These are phyloP conservation scores for Barbus barbus DNA, from an alignment of 2,113 vertebrate species.

Conservation along the genomic window DNA sequence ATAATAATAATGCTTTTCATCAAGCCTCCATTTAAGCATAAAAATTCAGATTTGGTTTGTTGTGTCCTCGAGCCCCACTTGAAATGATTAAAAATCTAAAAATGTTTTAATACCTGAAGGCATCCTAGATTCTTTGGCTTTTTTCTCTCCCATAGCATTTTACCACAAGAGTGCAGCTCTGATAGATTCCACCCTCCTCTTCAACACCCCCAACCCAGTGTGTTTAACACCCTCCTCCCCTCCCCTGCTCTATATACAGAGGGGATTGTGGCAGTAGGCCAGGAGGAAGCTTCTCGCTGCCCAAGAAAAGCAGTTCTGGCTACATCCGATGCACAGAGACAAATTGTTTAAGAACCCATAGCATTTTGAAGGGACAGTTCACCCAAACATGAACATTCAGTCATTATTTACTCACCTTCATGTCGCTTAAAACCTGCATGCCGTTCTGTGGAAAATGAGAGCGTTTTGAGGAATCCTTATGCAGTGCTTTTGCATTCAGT, in stretches of 20 bases:
- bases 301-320: conserved; percentile 43
- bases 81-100: conserved; percentile 84
- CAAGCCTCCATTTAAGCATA: conserved; percentile 61
- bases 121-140: conserved; percentile 78
- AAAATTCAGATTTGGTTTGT: conserved; percentile 67
- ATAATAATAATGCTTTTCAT: conserved; percentile 64
- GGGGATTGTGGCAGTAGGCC: conserved; percentile 56
- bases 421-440: not conserved
- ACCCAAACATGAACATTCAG: not conserved
- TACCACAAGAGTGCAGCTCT: conserved; percentile 74
- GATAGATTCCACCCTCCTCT: conserved; percentile 68
- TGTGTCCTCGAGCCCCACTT: conserved; percentile 73
- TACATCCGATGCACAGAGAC: conserved; percentile 42
- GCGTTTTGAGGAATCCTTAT: not conserved
- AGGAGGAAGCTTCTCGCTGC: conserved; percentile 44
- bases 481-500: not conserved
- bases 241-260: conserved; percentile 64
- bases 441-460: not conserved
- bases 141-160: conserved; percentile 62
- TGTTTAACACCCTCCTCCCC: conserved; percentile 45
- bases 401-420: not conserved
- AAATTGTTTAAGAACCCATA: conserved; percentile 6
- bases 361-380: not conserved
- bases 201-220: conserved; percentile 59
- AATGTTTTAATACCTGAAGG: conserved; percentile 80